Percentiles rank a stretch among this genome's conserved stretches.
These are phyloP conservation scores for Capitulum mitella DNA, from an alignment of 2,888 invertebrate genomes.

Conservation along the genomic window DNA sequence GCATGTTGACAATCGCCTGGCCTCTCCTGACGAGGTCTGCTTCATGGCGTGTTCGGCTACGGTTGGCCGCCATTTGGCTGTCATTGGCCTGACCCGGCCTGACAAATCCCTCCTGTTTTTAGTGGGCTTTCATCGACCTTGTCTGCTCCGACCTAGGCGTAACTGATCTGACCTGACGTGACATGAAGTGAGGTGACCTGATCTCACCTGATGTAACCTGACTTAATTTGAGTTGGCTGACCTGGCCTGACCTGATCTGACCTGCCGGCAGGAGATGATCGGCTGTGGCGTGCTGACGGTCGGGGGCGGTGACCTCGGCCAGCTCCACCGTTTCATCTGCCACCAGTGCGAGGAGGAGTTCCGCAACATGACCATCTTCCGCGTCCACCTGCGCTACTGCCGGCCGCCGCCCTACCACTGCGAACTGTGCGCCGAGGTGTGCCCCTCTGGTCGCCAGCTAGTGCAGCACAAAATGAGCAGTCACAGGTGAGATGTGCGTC, in stretches of 20 bases:
- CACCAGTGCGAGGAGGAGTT: constrained; percentile 34
- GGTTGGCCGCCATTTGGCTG: too few species aligned
- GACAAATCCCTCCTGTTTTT: too few species aligned
- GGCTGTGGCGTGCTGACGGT: background rate
- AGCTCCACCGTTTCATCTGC: constrained; percentile 34
- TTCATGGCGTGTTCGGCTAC: too few species aligned
- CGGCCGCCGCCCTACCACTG: constrained; percentile 34
- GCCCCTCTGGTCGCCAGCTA: constrained; percentile 30
- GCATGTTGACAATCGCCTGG: too few species aligned
- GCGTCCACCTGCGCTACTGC: constrained; percentile 34
- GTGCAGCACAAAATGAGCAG: constrained; percentile 33
- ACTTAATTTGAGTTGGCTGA: too few species aligned
- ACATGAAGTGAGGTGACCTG: too few species aligned
- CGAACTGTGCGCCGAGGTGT: constrained; percentile 31
- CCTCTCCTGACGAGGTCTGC: too few species aligned
- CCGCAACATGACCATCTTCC: constrained; percentile 31
- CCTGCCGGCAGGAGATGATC: background rate
- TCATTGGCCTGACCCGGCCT: too few species aligned
- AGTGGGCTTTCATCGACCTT: too few species aligned
- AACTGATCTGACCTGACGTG: too few species aligned
- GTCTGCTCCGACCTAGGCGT: too few species aligned
- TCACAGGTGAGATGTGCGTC: constrained; percentile 36
- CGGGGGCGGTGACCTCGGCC: constrained; percentile 26
- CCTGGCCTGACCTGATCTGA: background rate
- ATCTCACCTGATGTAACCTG: background rate